Evolutionary conservation across 1,140 invertebrate species (phyloP).

Genomic region (Ooceraea biroi): DNA sequence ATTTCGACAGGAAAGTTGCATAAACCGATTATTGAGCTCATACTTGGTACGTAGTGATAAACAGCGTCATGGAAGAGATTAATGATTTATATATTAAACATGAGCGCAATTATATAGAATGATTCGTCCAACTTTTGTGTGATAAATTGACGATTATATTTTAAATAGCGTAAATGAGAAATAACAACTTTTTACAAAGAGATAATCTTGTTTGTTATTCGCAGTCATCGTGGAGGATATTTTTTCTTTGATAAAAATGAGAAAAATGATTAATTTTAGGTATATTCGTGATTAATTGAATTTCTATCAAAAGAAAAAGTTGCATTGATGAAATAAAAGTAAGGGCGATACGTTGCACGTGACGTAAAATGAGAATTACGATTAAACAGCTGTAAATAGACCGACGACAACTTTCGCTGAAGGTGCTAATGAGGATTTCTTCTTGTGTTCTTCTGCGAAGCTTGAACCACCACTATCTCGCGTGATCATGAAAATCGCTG

Average conservation of each 20-base stretch:
- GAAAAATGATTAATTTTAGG: neutral
- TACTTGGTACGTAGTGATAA: neutral
- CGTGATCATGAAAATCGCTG: conserved; percentile 86
- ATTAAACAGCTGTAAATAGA: neutral
- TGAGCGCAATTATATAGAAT: neutral
- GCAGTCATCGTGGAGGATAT: neutral
- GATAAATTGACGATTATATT: conserved; percentile 9
- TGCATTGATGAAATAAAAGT: neutral
- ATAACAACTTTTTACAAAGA: neutral
- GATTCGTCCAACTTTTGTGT: neutral
- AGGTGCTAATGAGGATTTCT: conserved; percentile 24
- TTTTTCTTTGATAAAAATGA: neutral
- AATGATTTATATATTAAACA: neutral
- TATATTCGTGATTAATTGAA: neutral
- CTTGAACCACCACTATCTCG: neutral
- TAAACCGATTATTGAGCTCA: neutral
- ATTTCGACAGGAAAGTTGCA: conserved; percentile 11
- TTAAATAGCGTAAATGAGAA: neutral
- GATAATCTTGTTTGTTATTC: conserved; percentile 29
- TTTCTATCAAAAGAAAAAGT: conserved; percentile 7
- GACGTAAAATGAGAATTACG: neutral
- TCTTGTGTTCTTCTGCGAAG: conserved; percentile 19
- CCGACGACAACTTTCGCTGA: conserved; percentile 4
- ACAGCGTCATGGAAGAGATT: neutral
- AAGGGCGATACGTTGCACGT: neutral